Base-by-base conservation (phyloP, 2,113 vertebrate species). In the Poeciliopsis retropinna region DNA sequence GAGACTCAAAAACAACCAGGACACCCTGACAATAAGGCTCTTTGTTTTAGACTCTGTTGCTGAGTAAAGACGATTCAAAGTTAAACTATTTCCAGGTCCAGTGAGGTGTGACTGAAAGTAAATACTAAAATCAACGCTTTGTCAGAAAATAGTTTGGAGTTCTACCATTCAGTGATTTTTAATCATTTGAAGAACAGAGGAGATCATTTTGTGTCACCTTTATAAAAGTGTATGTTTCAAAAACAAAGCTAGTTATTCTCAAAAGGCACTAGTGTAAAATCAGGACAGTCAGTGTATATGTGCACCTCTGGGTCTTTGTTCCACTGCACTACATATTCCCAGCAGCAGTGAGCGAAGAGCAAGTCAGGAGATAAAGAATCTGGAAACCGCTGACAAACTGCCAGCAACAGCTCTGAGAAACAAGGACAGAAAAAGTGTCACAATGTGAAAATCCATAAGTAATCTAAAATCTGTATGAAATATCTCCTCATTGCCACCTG, bases 281-380 rank as follows among this genome's bases (percentile, higher is more conserved):
- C 51, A 25, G 39, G 4, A 1, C 39, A 41, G 54, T 2, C 5
- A 54, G 29, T 47, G 19, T 3, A 11, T 73, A 0, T 68, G 34
- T 68, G 64, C 8, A 97, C 98, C 98, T 99, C 98, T 0, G 97
- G 96, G 87, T 99, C 97, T 86, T 96, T 98, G 90, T 99, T 99
- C 98, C 98, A 99, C 89, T 98, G 98, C 29, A 99, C 97, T 27
- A 99, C 95, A 2, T 97, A 98, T 57, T 99, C 98, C 98, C 98
- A 99, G 85, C 96, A 97, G 89, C 97, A 99, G 78, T 99, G 97
- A 0, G 98, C 95, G 0, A 96, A 96, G 41, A 99, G 92, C 76
- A 98, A 81, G 81, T 98, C 96, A 0, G 95, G 90, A 68, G 97
- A 96, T 2, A 99, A 97, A 60, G 97, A 99, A 85, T 95, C 96